Percentiles rank a stretch among this genome's conserved stretches.
phyloP scores from a whole-genome alignment of 35 echinoderm and acorn worm species.

The Heliocidaris erythrogramma region DNA sequence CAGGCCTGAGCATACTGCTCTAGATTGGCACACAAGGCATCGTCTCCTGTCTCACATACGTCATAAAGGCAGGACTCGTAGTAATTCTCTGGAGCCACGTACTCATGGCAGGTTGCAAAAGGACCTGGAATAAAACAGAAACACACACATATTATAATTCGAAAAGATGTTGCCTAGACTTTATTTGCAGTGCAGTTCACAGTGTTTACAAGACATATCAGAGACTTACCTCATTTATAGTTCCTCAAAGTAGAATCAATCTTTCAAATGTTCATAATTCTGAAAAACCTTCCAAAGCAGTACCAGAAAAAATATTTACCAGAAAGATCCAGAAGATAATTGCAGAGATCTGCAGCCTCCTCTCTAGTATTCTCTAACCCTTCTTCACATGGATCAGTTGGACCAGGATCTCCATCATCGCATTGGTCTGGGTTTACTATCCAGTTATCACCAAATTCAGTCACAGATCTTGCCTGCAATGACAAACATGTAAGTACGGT shows the following conservation, averaged over 20 bases:
- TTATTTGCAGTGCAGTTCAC: too few relatives aligned
- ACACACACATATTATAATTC: too few relatives aligned
- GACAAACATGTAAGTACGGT: background rate
- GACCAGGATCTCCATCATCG: background rate
- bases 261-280: too few relatives aligned
- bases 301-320: background rate
- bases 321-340: background rate
- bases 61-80: constrained; percentile 73
- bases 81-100: constrained; percentile 41
- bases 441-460: background rate
- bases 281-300: too few relatives aligned
- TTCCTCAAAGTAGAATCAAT: too few relatives aligned
- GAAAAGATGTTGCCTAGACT: too few relatives aligned
- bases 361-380: constrained; percentile 28
- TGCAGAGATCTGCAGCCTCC: too few relatives aligned
- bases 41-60: constrained; percentile 60
- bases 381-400: constrained; percentile 32
- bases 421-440: constrained; percentile 45
- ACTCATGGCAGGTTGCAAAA: constrained; percentile 48
- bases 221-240: too few relatives aligned
- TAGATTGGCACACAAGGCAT: constrained; percentile 53
- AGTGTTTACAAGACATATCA: too few relatives aligned
- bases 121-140: background rate
- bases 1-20: constrained; percentile 61
- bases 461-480: background rate